These are phyloP conservation scores for Lypha dubia DNA, from an alignment of 2,888 invertebrate species.

Conservation along the genomic window DNA sequence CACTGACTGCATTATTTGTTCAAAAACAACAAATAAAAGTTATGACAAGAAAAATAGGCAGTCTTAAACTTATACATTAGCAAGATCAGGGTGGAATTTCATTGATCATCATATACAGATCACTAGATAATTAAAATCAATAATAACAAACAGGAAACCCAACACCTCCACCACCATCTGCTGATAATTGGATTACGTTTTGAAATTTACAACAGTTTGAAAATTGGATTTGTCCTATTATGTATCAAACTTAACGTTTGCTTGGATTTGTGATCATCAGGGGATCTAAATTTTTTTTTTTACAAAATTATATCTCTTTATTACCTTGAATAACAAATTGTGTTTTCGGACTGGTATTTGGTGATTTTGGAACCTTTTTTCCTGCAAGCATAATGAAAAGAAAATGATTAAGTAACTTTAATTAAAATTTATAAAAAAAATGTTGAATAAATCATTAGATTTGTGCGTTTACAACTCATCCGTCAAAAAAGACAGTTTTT, in stretches of 20 bases:
- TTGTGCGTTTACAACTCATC: background rate
- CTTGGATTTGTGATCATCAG: no score
- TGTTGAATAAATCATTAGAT: conserved; percentile 8
- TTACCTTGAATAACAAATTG: conserved; percentile 62
- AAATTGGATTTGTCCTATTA: no score
- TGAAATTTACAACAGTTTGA: no score
- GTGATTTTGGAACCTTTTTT: conserved; percentile 62
- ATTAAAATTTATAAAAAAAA: background rate
- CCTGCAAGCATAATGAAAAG: conserved; percentile 60
- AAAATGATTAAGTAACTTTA: conserved; percentile 32
- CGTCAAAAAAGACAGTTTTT: background rate
- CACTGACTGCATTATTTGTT: conserved; percentile 25
- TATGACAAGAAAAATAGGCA: conserved; percentile 1
- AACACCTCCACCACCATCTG: no score
- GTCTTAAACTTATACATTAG: background rate
- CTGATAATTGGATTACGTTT: no score
- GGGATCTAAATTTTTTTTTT: background rate
- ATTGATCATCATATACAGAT: background rate
- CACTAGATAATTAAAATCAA: no score
- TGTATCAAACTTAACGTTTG: no score
- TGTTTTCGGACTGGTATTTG: conserved; percentile 58
- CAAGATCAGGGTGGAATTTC: background rate
- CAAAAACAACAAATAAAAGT: conserved; percentile 2
- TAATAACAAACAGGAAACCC: no score
- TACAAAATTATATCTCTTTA: conserved; percentile 7